Evolutionary conservation across 2,888 invertebrate species (phyloP).

Genomic region (Tachina grossa): DNA sequence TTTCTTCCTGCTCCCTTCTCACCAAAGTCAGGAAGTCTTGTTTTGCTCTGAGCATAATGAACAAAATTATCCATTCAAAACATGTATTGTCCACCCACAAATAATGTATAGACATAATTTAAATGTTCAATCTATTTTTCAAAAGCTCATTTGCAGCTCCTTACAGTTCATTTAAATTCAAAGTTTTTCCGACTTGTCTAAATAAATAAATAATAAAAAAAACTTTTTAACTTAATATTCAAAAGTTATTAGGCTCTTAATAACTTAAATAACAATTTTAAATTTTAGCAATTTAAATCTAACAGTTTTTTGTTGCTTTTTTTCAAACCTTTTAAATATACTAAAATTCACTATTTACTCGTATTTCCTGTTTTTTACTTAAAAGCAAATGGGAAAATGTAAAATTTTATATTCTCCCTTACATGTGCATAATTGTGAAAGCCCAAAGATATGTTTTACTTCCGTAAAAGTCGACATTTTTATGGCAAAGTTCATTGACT

Average conservation of each 20-base stretch:
- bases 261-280: not conserved
- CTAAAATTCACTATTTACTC: not conserved
- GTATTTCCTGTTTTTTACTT: constrained; percentile 2
- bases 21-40: too few relatives aligned
- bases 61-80: too few relatives aligned
- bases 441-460: constrained; percentile 24
- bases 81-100: too few relatives aligned
- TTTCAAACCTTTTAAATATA: constrained; percentile 5
- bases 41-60: too few relatives aligned
- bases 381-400: not conserved
- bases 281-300: not conserved
- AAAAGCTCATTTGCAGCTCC: too few relatives aligned
- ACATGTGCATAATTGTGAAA: constrained; percentile 2
- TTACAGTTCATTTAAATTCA: too few relatives aligned
- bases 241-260: not conserved
- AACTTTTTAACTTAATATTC: too few relatives aligned
- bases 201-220: too few relatives aligned
- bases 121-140: too few relatives aligned
- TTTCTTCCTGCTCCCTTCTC: too few relatives aligned
- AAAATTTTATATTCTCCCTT: not conserved
- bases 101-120: too few relatives aligned
- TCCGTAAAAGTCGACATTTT: not conserved
- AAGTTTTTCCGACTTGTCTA: too few relatives aligned
- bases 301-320: not conserved
- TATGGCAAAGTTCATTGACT: constrained; percentile 37